phyloP scores from a whole-genome alignment of 2,113 vertebrate genomes.

The Delphinus delphis region DNA sequence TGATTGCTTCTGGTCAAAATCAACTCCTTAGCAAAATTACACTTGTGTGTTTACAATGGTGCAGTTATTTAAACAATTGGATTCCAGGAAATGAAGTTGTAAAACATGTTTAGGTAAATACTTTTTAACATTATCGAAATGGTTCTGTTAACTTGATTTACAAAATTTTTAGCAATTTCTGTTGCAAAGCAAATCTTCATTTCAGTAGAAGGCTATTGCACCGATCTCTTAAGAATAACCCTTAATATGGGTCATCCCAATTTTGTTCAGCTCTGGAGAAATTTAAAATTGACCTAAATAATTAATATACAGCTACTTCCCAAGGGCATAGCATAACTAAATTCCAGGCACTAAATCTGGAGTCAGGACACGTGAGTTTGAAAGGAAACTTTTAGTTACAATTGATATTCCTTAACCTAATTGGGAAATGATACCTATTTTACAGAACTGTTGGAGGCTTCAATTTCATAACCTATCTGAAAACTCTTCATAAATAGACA shows the following conservation, averaged over 20 bases:
- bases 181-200: conserved; percentile 40
- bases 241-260: background rate
- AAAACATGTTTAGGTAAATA: conserved; percentile 63
- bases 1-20: conserved; percentile 51
- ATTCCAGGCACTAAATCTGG: background rate
- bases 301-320: background rate
- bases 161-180: conserved; percentile 4
- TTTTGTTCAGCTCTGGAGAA: background rate
- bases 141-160: background rate
- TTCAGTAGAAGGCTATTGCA: background rate
- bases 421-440: background rate
- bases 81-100: conserved; percentile 62
- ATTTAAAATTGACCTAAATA: background rate
- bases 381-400: background rate
- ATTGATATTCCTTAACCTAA: background rate
- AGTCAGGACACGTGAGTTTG: background rate
- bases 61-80: conserved; percentile 56
- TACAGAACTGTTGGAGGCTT: background rate
- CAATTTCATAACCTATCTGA: background rate
- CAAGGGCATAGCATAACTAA: background rate
- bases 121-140: conserved; percentile 58
- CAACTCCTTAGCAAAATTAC: conserved; percentile 67
- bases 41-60: conserved; percentile 41
- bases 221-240: background rate
- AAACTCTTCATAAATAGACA: background rate